Evolutionary conservation across 2,888 invertebrate genomes (phyloP), one percentile per base, ranked within the genome.

Genomic region (Andrena dorsata): DNA sequence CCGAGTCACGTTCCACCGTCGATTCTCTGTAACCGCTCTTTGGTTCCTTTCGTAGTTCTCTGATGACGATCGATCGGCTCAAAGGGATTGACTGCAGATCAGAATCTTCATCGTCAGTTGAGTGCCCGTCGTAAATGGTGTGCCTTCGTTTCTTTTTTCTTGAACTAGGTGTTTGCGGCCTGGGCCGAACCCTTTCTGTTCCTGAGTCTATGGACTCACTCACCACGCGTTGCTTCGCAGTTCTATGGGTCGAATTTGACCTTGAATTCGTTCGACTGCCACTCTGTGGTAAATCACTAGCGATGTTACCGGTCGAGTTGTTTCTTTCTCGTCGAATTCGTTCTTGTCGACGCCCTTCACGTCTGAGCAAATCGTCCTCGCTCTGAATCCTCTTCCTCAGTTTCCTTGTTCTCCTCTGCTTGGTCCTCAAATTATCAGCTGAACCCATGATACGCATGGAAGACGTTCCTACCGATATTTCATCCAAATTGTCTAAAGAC

Each of bases 21-120:
- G 88, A 77, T 65, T 90, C 88, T 79, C 90, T 87, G 70, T 89
- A 90, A 16, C 91, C 91, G 56, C 92, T 89, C 74, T 89, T 89
- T 2, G 93, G 92, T 70, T 93, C 93, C 13, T 85, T 87, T 10
- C 86, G 81, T 65, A 92, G 86, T 69, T 91, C 90, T 20, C 85
- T 89, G 66, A 92, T 90, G 7, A 89, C 79, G 32, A 89, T 76
- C 70, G 83, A 82, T 51, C 73, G 78, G 26, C 56, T 78, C 6
- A 80, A 84, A 32, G 64, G 61, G 6, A 69, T 30, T 8, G 26
- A 69, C 3, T 86, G 83, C 1, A 87, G 41, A 26, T 93, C 93
- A 3, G 94, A 94, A 86, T 94, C 94, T 80, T 94, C 94, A 93
- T 95, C 93, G 91, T 94, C 90, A 90, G 94, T 90, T 90, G 94